Conservation (phyloP, 2,113 vertebrate genomes). For the Benitochromis conjunctus region DNA sequence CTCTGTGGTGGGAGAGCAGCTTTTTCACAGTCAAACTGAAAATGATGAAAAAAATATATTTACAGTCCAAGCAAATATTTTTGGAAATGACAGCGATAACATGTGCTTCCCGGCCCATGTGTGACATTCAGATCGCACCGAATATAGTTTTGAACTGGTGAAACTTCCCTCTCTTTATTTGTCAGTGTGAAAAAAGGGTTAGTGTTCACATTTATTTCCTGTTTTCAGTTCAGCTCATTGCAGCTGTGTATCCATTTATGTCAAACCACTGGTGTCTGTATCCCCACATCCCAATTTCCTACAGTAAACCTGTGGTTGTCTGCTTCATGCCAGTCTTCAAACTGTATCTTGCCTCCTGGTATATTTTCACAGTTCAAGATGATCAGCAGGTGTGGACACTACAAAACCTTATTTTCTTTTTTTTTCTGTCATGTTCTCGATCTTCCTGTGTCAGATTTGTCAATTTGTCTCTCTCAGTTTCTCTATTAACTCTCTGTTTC, state of each 20-base stretch:
- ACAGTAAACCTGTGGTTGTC: conserved; percentile 4
- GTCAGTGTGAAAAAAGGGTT: conserved; percentile 32
- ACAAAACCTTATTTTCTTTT: conserved; percentile 43
- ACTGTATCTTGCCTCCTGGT: conserved; percentile 45
- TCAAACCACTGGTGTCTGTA: conserved; percentile 66
- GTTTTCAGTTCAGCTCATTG: conserved; percentile 74
- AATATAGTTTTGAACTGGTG: background rate
- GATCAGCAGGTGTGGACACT: conserved; percentile 49
- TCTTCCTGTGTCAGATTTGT: conserved; percentile 28
- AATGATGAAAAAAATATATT: background rate
- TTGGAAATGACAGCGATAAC: background rate
- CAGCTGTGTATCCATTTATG: conserved; percentile 75
- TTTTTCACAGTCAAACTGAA: background rate
- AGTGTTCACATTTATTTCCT: conserved; percentile 62
- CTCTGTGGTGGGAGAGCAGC: background rate
- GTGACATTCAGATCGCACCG: background rate
- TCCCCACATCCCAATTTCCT: conserved; percentile 52
- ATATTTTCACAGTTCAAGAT: conserved; percentile 13
- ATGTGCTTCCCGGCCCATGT: background rate
- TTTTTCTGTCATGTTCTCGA: conserved; percentile 48
- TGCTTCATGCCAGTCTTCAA: conserved; percentile 21
- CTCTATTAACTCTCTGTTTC: background rate
- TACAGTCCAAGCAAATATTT: background rate
- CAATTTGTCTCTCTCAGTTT: conserved; percentile 9
- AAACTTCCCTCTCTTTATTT: conserved; percentile 30